Percentiles rank a stretch among this genome's conserved stretches.
These are phyloP conservation scores for Diplodus puntazzo DNA, from an alignment of 2,797 vertebrate species.

Conservation along the genomic window DNA sequence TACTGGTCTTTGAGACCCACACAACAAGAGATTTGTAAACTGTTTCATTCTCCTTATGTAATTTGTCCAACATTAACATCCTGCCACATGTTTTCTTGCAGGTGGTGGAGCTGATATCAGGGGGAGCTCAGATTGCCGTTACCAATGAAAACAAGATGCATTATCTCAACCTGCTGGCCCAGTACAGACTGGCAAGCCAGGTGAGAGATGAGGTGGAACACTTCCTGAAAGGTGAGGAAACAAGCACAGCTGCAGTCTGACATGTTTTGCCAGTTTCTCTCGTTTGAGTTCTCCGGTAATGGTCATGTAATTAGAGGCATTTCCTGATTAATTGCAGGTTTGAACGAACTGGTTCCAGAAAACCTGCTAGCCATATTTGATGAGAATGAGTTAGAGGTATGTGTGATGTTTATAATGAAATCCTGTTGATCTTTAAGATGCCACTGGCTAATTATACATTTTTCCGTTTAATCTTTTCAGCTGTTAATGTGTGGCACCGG, in stretches of 20 bases:
- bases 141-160: conserved; percentile 98
- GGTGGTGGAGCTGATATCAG: conserved; percentile 95
- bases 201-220: conserved; percentile 98
- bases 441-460: conserved; percentile 30
- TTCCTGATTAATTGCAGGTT: conserved; percentile 86
- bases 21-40: not conserved
- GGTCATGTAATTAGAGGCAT: conserved; percentile 36
- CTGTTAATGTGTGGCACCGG: conserved; percentile 98
- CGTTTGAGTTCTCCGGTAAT: conserved; percentile 40
- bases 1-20: not conserved
- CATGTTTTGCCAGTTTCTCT: not conserved
- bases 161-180: conserved; percentile 96
- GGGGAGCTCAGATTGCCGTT: conserved; percentile 93
- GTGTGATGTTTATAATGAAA: conserved; percentile 49
- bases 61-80: not conserved
- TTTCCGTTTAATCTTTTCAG: conserved; percentile 76
- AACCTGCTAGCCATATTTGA: conserved; percentile 99
- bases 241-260: conserved; percentile 30
- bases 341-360: conserved; percentile 98
- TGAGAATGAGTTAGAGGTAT: conserved; percentile 98
- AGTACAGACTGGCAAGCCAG: conserved; percentile 95
- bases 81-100: conserved; percentile 63
- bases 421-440: conserved; percentile 44
- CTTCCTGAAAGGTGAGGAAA: conserved; percentile 94
- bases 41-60: not conserved